Evolutionary conservation across 2,113 vertebrate species (phyloP), one percentile per base, ranked within the genome.

Genomic region (Setophaga coronata): DNA sequence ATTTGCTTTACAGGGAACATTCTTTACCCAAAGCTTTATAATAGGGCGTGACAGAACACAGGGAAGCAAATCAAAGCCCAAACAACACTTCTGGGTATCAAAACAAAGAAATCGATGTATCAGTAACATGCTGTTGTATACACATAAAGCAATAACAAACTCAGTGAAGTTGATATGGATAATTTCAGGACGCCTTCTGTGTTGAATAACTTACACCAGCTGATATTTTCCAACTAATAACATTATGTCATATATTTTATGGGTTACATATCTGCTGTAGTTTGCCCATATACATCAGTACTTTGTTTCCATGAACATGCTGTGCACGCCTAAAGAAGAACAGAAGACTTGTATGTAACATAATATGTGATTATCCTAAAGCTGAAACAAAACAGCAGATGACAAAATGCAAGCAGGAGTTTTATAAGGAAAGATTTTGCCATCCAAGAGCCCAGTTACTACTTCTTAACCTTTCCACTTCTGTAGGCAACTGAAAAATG

Each of bases 51-150:
- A 95, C 72, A 66, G 43, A 94, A 89, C 18, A 76, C 26, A 47
- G 40, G 48, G 36, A 90, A 92, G 71, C 40, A 92, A 96, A 95
- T 66, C 85, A 85, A 95, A 96, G 85, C 33, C 51, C 78, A 89
- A 87, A 88, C 62, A 86, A 66, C 61, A 66, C 73, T 87, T 78
- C 40, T 29, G 40, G 48, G 50, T 70, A 93, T 64, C 72, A 77
- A 90, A 96, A 90, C 62, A 84, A 95, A 93, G 69, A 78, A 34
- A 64, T 53, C 26, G 58, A 58, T 56, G 19, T 18, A 13, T 47
- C 73, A 73, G 20, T 70, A 85, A 78, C 54, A 58, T 67, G 58
- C 69, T 78, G 65, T 28, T 40, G 20, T 47, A 34, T 51, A 88
- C 74, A 66, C 43, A 80, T 47, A 69, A 42, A 26, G 26, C 2